Base-by-base conservation (phyloP, 2,888 invertebrate genomes). In the Chorisops tibialis region DNA sequence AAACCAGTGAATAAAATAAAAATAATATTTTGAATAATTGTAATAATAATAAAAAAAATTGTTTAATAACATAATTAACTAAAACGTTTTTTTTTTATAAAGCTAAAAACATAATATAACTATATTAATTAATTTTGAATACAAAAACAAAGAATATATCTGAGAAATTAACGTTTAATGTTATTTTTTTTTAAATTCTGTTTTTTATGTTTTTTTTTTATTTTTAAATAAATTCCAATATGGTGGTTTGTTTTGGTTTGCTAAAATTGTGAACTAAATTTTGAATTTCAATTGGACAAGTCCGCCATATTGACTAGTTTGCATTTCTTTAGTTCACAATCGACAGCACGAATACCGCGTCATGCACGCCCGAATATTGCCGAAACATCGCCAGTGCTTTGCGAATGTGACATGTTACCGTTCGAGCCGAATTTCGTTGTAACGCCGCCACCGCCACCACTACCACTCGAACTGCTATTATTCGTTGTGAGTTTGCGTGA, bases 351-450 rank as follows among this genome's bases (percentile, higher is more conserved):
- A 30, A 43, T 41, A 63, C 62, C 62, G 22, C 77, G 79, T 85
- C 85, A 85, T 84, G 85, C 84, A 22, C 84, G 78, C 61, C 84
- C 83, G 70, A 85, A 77, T 79, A 85, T 85, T 67, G 84, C 83
- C 16, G 85, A 84, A 59, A 85, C 85, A 75, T 85, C 85, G 22
- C 85, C 85, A 6, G 85, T 84, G 21, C 84, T 85, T 70, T 85
- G 85, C 30, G 85, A 85, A 74, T 85, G 85, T 24, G 84, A 81
- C 71, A 85, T 79, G 59, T 62, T 59, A 21, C 63, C 62, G 47
- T 62, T 58, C 62, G 69, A 51, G 62, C 67, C 59, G 52, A 63
- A 67, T 69, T 69, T 66, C 47, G 49, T 61, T 39, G 66, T 21
- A 1, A 48, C 48, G 45, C 54, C 41, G 12, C 54, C 54, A 3